A percentile compares a stretch with the other conserved stretches of the same genome.
Conservation (phyloP, 2,888 invertebrate genomes). For the Dryococelus australis region DNA sequence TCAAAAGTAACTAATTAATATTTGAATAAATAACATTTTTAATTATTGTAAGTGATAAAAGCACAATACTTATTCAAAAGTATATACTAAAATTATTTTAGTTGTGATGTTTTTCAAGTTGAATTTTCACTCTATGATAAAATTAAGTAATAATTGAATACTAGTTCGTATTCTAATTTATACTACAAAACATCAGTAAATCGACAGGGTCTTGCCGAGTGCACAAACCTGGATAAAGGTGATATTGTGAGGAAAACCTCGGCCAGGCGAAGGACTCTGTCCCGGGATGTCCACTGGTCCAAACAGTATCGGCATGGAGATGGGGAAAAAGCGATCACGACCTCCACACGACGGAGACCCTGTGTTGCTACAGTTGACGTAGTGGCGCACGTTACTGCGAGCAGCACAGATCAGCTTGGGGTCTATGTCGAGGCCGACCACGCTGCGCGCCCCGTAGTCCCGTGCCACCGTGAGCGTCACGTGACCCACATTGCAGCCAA, state of each 20-base stretch:
- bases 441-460: constrained; percentile 82
- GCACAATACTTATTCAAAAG: too few species aligned
- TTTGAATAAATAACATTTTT: too few species aligned
- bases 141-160: too few species aligned
- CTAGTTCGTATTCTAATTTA: too few species aligned
- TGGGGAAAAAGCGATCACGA: constrained; percentile 72
- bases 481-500: constrained; percentile 98
- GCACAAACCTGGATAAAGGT: constrained; percentile 80
- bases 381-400: constrained; percentile 75
- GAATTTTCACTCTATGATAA: too few species aligned
- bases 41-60: too few species aligned
- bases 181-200: too few species aligned
- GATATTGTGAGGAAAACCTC: constrained; percentile 88
- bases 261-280: constrained; percentile 54
- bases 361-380: constrained; percentile 60
- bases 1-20: too few species aligned
- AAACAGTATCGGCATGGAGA: constrained; percentile 87
- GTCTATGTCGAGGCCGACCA: constrained; percentile 96
- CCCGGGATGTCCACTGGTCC: constrained; percentile 77
- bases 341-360: not conserved
- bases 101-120: too few species aligned
- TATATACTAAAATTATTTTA: too few species aligned
- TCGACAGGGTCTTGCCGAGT: not conserved
- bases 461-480: constrained; percentile 90
- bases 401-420: constrained; percentile 80